phyloP scores from a whole-genome alignment of 2,888 invertebrate species.

The Prosapia bicincta region DNA sequence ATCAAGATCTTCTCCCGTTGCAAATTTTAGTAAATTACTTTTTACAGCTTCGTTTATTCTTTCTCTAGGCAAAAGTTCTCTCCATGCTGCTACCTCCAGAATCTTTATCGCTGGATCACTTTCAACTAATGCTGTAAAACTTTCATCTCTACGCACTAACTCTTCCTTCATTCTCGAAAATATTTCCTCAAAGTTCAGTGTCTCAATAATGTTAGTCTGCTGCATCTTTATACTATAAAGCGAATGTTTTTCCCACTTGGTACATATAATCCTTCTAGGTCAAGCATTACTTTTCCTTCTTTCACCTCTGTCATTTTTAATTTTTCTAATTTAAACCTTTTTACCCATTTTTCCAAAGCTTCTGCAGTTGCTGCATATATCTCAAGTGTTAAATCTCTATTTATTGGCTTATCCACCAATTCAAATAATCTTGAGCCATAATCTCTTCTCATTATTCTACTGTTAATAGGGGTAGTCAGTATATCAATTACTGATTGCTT shows the following conservation, averaged over 20 bases:
- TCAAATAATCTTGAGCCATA: neutral
- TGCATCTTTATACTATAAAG: neutral
- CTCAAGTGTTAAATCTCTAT: neutral
- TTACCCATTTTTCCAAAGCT: neutral
- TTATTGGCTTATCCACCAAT: neutral
- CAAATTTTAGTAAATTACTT: too few species aligned
- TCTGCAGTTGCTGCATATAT: neutral
- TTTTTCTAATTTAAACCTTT: neutral
- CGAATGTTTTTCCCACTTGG: neutral
- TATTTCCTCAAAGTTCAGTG: too few species aligned
- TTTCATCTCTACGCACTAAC: too few species aligned
- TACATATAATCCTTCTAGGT: neutral
- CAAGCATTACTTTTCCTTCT: neutral
- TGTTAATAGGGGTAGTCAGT: neutral
- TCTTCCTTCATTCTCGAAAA: too few species aligned
- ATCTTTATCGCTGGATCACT: too few species aligned
- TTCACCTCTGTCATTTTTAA: neutral
- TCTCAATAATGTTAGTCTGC: too few species aligned
- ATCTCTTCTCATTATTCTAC: neutral
- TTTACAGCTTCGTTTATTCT: too few species aligned
- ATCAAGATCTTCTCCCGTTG: too few species aligned
- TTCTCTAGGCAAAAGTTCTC: too few species aligned
- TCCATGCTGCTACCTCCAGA: too few species aligned
- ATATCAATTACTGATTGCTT: neutral
- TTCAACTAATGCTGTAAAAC: too few species aligned